Base-by-base conservation (phyloP, 2,888 invertebrate genomes). In the Anorthoa munda region DNA sequence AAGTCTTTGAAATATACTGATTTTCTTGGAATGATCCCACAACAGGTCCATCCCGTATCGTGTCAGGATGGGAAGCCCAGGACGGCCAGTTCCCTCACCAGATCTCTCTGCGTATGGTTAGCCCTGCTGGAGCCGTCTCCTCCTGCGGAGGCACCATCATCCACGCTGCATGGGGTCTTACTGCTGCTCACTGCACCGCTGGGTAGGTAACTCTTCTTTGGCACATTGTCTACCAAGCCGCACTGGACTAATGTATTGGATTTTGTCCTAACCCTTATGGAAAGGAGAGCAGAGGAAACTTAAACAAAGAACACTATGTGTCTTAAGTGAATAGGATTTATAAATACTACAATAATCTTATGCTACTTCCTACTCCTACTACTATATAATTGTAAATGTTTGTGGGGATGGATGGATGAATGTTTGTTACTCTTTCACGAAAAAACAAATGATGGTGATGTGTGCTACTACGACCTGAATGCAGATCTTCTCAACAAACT, bases 51-150 rank as follows among this genome's bases (percentile, higher is more conserved):
- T 53, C 65, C 3, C 77, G 77, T 23, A 77, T 77, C n/a, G 77
- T 78, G 46, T 91, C 92, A 48, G 93, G 93, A 78, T 93, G 92
- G 92, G 92, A 93, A 70, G 92, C 93, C 0, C 56, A 67, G 7
- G 85, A 85, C 1, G 92, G 91, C 1, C 91, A 92, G 85, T 81
- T 93, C 72, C 93, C 93, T 3, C 89, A 88, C 84, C 92, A 93
- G 85, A 79, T 93, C 18, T 90, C 91, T 0, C 69, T 93, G 18
- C 89, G 93, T 1, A 91, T 91, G 90, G 89, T 91, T 5, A 88
- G 56, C 77, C 7, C 39, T 0, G 18, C 15, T 0, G 93, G 93
- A 0, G 63, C 13, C 0, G 92, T 93, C 2, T 69, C 69, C 31
- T 87, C 88, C 18, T 94, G 93, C 50, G 93, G 93, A 1, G 93